Conservation (phyloP, 2,888 invertebrate species). For the Amphipyra tragopoginis region DNA sequence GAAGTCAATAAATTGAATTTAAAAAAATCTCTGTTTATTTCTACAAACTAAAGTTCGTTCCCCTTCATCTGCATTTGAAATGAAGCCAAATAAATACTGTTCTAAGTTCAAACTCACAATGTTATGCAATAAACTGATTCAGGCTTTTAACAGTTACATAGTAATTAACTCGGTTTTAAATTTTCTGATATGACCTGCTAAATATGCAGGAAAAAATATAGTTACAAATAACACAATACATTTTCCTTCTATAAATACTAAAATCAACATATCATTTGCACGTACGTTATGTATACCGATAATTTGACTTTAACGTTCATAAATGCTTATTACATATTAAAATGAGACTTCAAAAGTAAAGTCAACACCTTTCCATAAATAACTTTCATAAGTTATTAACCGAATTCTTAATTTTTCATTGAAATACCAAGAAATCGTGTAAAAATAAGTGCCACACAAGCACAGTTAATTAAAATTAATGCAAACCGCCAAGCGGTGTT, state of each 20-base stretch:
- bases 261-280: constrained; percentile 15
- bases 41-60: not conserved
- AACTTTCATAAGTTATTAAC: constrained; percentile 31
- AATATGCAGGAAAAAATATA: constrained; percentile 28
- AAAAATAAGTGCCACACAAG: constrained; percentile 48
- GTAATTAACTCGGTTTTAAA: constrained; percentile 27
- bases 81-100: constrained; percentile 43
- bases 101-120: constrained; percentile 4
- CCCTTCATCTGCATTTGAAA: constrained; percentile 39
- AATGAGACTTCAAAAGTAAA: constrained; percentile 21
- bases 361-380: constrained; percentile 30
- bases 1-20: no score
- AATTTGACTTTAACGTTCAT: constrained; percentile 8
- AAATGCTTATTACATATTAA: constrained; percentile 20
- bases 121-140: constrained; percentile 49
- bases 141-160: constrained; percentile 23
- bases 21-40: no score
- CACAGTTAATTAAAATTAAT: constrained; percentile 68
- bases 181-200: constrained; percentile 45
- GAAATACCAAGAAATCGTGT: constrained; percentile 48
- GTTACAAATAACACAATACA: constrained; percentile 4
- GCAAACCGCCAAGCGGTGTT: constrained; percentile 74
- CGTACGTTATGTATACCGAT: not conserved
- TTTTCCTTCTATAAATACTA: constrained; percentile 33
- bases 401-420: constrained; percentile 45